Percentiles rank a stretch among this genome's conserved stretches.
Evolutionary conservation across 2,888 invertebrate genomes (phyloP).

Genomic region (Ctena decussata): DNA sequence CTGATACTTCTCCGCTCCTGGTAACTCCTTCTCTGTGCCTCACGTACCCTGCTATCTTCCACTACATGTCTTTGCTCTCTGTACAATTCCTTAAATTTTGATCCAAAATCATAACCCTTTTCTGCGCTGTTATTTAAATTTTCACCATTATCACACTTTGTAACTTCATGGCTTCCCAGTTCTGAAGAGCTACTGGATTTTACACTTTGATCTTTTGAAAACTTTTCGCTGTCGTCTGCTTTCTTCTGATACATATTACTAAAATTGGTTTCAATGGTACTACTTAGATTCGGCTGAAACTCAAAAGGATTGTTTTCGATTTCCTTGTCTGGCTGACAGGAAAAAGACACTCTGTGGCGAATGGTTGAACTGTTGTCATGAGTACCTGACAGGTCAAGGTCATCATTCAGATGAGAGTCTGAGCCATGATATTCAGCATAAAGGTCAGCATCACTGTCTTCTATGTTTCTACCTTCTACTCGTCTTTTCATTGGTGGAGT

Average conservation of each 20-base stretch:
- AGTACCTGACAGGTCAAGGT: slow-evolving; percentile 10
- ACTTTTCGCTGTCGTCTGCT: background rate
- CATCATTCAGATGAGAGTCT: slow-evolving; percentile 55
- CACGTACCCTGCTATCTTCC: slow-evolving; percentile 57
- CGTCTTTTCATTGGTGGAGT: slow-evolving; percentile 76
- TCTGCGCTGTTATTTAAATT: background rate
- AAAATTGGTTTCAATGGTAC: slow-evolving; percentile 84
- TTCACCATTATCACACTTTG: background rate
- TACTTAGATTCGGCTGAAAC: slow-evolving; percentile 78
- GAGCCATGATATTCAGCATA: slow-evolving; percentile 83
- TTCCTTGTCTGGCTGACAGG: background rate
- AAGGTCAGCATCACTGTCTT: slow-evolving; percentile 84
- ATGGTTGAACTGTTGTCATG: slow-evolving; percentile 35
- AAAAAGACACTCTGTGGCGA: slow-evolving; percentile 36
- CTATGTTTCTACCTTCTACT: slow-evolving; percentile 80
- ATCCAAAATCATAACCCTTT: slow-evolving; percentile 73
- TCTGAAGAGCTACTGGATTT: background rate
- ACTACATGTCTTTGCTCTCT: slow-evolving; percentile 75
- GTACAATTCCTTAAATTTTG: slow-evolving; percentile 76
- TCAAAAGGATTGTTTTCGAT: slow-evolving; percentile 52
- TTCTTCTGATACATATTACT: slow-evolving; percentile 19
- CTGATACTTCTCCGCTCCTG: background rate
- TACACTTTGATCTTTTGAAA: background rate
- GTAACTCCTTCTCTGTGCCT: slow-evolving; percentile 22
- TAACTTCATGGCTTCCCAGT: background rate